These are phyloP conservation scores for Monochamus saltuarius DNA, from an alignment of 1,140 invertebrate genomes.

Conservation along the genomic window DNA sequence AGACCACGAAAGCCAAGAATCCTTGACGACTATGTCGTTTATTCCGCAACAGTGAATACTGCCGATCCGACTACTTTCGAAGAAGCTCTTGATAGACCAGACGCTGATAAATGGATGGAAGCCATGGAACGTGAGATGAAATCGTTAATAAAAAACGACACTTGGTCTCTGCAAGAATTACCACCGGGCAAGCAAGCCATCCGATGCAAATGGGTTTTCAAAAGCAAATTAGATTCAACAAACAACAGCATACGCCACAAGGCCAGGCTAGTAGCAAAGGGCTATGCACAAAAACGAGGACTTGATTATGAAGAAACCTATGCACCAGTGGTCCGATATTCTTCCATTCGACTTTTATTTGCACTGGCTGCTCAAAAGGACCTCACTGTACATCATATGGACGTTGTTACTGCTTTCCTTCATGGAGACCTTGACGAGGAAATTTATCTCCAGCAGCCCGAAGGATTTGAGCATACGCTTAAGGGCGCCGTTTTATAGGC, in stretches of 20 bases:
- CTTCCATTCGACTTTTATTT: constrained; percentile 32
- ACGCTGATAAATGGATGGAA: neutral
- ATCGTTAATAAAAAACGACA: too few species aligned
- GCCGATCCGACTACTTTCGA: neutral
- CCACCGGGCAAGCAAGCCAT: too few species aligned
- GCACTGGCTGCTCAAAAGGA: constrained; percentile 21
- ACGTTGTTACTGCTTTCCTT: constrained; percentile 49
- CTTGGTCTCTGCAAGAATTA: too few species aligned
- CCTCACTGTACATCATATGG: constrained; percentile 34
- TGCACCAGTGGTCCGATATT: constrained; percentile 42
- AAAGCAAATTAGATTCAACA: too few species aligned
- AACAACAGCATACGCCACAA: too few species aligned
- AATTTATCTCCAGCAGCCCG: constrained; percentile 45
- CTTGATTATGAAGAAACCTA: constrained; percentile 51
- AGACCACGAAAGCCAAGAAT: neutral
- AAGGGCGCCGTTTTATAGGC: too few species aligned
- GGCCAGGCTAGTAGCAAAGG: too few species aligned
- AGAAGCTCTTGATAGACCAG: neutral
- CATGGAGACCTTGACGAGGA: constrained; percentile 52
- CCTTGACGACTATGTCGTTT: constrained; percentile 6
- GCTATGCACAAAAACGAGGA: constrained; percentile 45
- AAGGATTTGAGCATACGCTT: too few species aligned
- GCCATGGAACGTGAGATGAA: neutral
- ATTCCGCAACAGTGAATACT: constrained; percentile 1
- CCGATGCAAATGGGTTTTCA: constrained; percentile 24